Percentiles rank a stretch among this genome's conserved stretches.
These are phyloP conservation scores for Cephus cinctus DNA, from an alignment of 1,140 invertebrate genomes.

Conservation along the genomic window DNA sequence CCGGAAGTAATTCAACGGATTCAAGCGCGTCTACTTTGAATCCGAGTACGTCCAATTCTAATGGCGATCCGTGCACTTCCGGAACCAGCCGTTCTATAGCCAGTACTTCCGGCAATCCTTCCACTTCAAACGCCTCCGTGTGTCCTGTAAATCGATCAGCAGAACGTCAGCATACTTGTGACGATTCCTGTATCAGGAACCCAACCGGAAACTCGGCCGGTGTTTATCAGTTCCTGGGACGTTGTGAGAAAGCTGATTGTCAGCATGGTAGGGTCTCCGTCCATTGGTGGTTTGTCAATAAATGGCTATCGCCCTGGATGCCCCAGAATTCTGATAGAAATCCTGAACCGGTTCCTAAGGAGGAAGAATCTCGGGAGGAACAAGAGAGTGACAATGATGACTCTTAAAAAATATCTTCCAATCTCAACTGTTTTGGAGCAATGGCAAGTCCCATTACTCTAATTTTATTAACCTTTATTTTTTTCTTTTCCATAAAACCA, in stretches of 20 bases:
- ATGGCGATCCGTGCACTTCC: too few species aligned
- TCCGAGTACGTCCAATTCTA: too few species aligned
- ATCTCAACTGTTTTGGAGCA: too few species aligned
- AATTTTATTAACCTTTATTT: too few species aligned
- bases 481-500: too few species aligned
- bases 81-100: constrained; percentile 13
- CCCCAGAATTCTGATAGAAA: constrained; percentile 37
- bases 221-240: constrained; percentile 37
- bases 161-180: constrained; percentile 42
- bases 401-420: too few species aligned
- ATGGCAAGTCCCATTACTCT: too few species aligned
- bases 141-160: constrained; percentile 21
- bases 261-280: constrained; percentile 39
- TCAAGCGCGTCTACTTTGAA: background rate
- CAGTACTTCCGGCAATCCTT: constrained; percentile 13
- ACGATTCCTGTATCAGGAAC: constrained; percentile 48
- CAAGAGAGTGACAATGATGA: constrained; percentile 46
- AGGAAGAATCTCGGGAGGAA: constrained; percentile 30
- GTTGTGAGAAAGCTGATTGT: constrained; percentile 41
- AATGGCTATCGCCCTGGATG: constrained; percentile 43
- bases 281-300: constrained; percentile 49
- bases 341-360: constrained; percentile 19
- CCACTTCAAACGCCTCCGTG: constrained; percentile 21
- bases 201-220: constrained; percentile 32
- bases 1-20: constrained; percentile 1